Evolutionary conservation across 1,140 invertebrate species (phyloP), one percentile per base, ranked within the genome.

Genomic region (Bradysia coprophila): DNA sequence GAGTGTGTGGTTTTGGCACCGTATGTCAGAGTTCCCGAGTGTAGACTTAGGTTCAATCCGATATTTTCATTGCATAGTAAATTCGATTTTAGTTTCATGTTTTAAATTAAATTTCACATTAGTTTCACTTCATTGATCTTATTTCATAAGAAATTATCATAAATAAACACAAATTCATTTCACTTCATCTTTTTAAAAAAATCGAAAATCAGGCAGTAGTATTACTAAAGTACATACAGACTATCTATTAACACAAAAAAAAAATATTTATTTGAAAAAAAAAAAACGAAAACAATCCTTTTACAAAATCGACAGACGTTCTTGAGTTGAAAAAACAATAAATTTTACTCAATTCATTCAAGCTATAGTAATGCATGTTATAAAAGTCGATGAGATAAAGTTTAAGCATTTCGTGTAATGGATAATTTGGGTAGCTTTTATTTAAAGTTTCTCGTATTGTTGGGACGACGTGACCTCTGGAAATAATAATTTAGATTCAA

Each of bases 401-500:
- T 16, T 13, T 34, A 34, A 34, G 32, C 13, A 5, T 34, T 34
- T n/a, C n/a, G n/a, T n/a, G n/a, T n/a, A n/a, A n/a, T n/a, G n/a
- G n/a, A n/a, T n/a, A n/a, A n/a, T n/a, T n/a, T n/a, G n/a, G n/a
- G n/a, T n/a, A n/a, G n/a, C 18, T 34, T 42, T 34, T 21, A 57
- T 58, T 78, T 77, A 82, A 69, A 87, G 77, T 72, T 84, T 85
- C 74, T 86, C 81, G 67, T 87, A 87, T 69, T 81, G 81, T 71
- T 81, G 79, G 68, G 80, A 72, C 67, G 80, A 80, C 69, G 75
- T 81, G 68, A 85, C 79, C 70, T 87, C 81, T 86, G 81, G 69
- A 84, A 83, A 15, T 16, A 32, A 42, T 36, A 46, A 43, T 28
- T 28, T 28, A 8, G 24, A n/a, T n/a, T n/a, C n/a, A n/a, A n/a